Evolutionary conservation across 53 echinoderm and acorn worm species (phyloP), one percentile per base, ranked within the genome.

Genomic region (Zoroaster sp.): DNA sequence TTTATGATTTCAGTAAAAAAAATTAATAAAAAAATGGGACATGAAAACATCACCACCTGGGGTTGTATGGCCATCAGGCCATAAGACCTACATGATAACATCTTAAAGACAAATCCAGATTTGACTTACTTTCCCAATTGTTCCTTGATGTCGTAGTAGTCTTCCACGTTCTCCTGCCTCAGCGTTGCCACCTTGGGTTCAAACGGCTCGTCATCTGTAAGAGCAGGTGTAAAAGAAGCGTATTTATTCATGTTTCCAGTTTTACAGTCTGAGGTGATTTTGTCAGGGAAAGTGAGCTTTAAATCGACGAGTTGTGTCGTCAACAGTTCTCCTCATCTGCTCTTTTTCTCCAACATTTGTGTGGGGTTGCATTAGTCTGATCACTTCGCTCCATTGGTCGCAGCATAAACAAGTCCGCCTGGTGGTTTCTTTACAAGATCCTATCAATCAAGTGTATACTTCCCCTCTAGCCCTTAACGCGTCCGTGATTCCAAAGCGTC

Each of bases 81-180:
- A n/a, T n/a, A n/a, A n/a, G n/a, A n/a, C n/a, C n/a, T n/a, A n/a
- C n/a, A n/a, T n/a, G n/a, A n/a, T n/a, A n/a, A 41, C 35, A 73
- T 38, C 9, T 6, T 73, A 38, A 42, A 38, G 20, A 1, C 4
- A 18, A 30, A 32, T 32, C 31, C 45, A 30, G 18, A 18, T 75
- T 55, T 8, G 18, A 89, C 94, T 88, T 74, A 96, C 96, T 94
- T 96, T 69, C 96, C 96, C 12, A 96, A 80, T 85, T 91, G 92
- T 82, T 96, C 96, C 28, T 94, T 83, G 39, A 94, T 65, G 30
- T 83, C 85, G 65, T 96, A 96, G 59, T 69, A 69, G 5, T 94
- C 92, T 40, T 94, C 94, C 11, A 92, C 44, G 37, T 88, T 83
- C 21, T 74, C 83, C 36, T 83, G 40, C 71, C 72, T 83, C 74